These are phyloP conservation scores for Acanthosoma haemorrhoidale DNA, from an alignment of 2,888 invertebrate genomes.

Conservation along the genomic window DNA sequence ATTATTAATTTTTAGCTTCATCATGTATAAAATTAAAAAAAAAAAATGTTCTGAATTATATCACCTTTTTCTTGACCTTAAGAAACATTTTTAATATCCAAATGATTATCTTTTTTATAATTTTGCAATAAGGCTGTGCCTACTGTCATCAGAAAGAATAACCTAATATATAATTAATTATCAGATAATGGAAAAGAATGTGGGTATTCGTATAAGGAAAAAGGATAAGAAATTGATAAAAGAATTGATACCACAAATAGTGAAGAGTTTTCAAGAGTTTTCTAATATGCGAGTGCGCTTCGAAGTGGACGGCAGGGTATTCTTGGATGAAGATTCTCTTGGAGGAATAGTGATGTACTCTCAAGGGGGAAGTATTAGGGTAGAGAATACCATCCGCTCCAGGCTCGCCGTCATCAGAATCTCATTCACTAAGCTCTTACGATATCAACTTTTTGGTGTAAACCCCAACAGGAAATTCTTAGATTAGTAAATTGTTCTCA, in stretches of 20 bases:
- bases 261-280: background rate
- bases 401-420: conserved; percentile 19
- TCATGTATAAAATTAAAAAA: no score
- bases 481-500: no score
- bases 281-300: background rate
- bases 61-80: no score
- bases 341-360: conserved; percentile 32
- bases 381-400: conserved; percentile 30
- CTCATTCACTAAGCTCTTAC: conserved; percentile 7
- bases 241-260: background rate
- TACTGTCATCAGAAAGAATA: no score
- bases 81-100: no score
- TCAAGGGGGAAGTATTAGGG: conserved; percentile 23
- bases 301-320: conserved; percentile 15
- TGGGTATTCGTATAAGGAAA: background rate
- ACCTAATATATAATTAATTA: no score
- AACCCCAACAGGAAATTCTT: conserved; percentile 25
- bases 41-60: no score
- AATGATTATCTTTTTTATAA: no score
- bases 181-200: conserved; percentile 14
- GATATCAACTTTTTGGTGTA: conserved; percentile 28
- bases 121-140: no score
- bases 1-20: no score
- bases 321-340: background rate
- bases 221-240: conserved; percentile 1